phyloP scores from a whole-genome alignment of 53 echinoderm and acorn worm genomes.

The Hippasteria phrygiana region DNA sequence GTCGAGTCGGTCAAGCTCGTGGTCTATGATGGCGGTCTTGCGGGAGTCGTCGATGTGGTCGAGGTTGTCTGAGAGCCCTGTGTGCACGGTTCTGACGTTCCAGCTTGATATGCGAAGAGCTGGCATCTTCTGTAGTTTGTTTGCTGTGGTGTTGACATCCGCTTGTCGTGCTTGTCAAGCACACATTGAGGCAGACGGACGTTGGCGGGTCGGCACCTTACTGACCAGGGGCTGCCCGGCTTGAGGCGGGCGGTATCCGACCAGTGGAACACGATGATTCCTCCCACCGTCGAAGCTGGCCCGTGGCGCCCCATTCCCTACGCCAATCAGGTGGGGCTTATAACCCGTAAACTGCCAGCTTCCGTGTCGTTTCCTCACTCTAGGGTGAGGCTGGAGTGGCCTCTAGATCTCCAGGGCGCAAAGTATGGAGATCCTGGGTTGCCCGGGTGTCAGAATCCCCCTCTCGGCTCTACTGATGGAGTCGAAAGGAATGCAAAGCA shows the following conservation, averaged over 20 bases:
- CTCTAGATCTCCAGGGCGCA: constrained; percentile 63
- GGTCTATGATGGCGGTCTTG: constrained; percentile 44
- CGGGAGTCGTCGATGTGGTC: constrained; percentile 28
- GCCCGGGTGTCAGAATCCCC: constrained; percentile 68
- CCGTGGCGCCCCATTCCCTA: constrained; percentile 43
- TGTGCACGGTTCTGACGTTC: constrained; percentile 43
- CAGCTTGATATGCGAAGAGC: constrained; percentile 60
- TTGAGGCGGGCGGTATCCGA: too few species aligned
- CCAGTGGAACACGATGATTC: constrained; percentile 55
- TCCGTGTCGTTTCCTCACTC: constrained; percentile 24
- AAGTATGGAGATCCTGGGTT: constrained; percentile 66
- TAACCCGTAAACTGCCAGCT: too few species aligned
- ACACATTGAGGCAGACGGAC: too few species aligned
- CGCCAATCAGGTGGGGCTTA: constrained; percentile 20
- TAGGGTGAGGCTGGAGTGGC: constrained; percentile 2
- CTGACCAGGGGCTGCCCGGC: too few species aligned
- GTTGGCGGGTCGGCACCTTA: too few species aligned
- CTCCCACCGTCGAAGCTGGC: constrained; percentile 73
- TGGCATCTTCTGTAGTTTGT: constrained; percentile 8
- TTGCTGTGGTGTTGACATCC: constrained; percentile 4
- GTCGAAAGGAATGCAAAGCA: constrained; percentile 72
- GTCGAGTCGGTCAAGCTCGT: constrained; percentile 1
- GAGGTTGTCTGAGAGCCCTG: constrained; percentile 28
- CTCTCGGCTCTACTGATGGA: constrained; percentile 68
- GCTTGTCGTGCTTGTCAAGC: too few species aligned